A percentile compares a stretch with the other conserved stretches of the same genome.
These are phyloP conservation scores for Malurus splendens DNA, from an alignment of 2,797 vertebrate genomes.

Conservation along the genomic window DNA sequence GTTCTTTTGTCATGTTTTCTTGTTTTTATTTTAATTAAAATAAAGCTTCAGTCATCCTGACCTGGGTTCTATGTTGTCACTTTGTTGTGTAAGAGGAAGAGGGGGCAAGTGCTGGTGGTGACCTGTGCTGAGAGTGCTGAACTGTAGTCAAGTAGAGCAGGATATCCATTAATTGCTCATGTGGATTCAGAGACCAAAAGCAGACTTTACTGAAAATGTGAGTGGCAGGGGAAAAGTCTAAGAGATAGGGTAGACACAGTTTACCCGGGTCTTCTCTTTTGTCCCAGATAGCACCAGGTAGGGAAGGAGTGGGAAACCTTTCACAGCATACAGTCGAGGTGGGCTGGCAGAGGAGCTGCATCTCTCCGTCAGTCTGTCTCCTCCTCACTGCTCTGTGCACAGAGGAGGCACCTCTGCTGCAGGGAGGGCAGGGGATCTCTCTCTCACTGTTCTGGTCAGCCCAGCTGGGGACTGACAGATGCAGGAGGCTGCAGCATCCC, in stretches of 20 bases:
- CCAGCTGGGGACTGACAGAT: background rate
- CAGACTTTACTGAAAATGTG: background rate
- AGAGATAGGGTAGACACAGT: background rate
- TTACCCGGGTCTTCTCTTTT: background rate
- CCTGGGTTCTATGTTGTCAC: constrained; percentile 29
- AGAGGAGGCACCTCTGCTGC: background rate
- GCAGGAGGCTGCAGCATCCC: background rate
- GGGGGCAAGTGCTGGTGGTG: background rate
- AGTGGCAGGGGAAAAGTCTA: background rate
- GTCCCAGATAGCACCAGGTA: background rate
- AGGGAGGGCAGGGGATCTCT: background rate
- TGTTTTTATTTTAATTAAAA: constrained; percentile 11
- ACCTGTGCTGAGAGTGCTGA: background rate
- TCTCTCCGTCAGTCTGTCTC: background rate
- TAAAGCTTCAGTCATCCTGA: constrained; percentile 6
- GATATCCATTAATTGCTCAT: background rate
- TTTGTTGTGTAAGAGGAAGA: background rate
- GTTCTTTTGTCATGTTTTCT: constrained; percentile 20
- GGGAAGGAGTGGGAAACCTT: background rate
- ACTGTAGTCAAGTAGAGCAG: background rate
- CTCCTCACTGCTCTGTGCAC: background rate
- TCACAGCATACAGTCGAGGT: accelerated
- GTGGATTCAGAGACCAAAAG: background rate
- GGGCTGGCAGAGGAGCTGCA: background rate
- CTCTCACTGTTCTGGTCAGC: background rate